Conservation (phyloP, 2,113 vertebrate genomes). For the Pimephales promelas region DNA sequence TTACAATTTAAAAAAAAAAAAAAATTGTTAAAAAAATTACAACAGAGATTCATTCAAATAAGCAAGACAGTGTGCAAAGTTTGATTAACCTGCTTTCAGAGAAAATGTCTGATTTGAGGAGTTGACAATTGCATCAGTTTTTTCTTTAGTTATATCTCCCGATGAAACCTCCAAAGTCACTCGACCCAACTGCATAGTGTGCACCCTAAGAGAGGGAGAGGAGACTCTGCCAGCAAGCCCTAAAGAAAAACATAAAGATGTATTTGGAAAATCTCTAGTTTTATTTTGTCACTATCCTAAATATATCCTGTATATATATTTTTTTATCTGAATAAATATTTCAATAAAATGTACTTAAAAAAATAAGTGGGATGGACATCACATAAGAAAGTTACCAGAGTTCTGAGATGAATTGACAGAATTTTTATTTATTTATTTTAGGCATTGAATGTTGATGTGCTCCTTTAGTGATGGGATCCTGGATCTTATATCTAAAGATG, state of each 20-base stretch:
- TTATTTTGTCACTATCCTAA: neutral
- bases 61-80: neutral
- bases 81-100: conserved; percentile 77
- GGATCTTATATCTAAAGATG: conserved; percentile 58
- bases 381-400: conserved; percentile 54
- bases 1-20: neutral
- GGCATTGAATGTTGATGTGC: neutral
- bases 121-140: conserved; percentile 86
- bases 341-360: neutral
- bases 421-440: neutral
- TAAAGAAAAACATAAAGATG: conserved; percentile 28
- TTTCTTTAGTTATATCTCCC: conserved; percentile 87
- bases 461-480: conserved; percentile 1
- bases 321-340: neutral
- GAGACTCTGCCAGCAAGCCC: conserved; percentile 54
- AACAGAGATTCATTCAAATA: neutral
- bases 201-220: conserved; percentile 64
- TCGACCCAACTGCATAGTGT: conserved; percentile 79
- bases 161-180: conserved; percentile 76
- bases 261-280: neutral
- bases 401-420: conserved; percentile 41
- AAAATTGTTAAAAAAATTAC: too few species aligned
- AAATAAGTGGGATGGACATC: neutral
- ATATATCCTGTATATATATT: neutral
- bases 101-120: conserved; percentile 75